phyloP scores from a whole-genome alignment of 64 coral and sea anemone species.

The Hydrozoanthus tunicans region DNA sequence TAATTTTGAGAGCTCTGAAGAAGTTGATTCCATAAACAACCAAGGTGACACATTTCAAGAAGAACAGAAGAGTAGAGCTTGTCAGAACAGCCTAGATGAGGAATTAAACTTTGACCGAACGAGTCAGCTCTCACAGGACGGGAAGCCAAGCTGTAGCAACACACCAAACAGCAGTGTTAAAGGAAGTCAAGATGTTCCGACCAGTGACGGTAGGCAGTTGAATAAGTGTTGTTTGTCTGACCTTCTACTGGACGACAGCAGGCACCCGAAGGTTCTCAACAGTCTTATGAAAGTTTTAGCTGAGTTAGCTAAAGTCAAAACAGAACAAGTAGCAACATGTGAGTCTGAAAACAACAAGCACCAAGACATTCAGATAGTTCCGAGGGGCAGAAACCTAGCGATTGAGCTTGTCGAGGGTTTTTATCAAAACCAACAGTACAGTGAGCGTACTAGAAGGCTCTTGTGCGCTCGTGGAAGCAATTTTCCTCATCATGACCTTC shows the following conservation, averaged over 20 bases:
- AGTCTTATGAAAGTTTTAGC: slow-evolving; percentile 37
- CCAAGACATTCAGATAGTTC: slow-evolving; percentile 49
- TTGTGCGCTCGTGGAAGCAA: not conserved
- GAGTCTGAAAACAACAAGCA: slow-evolving; percentile 7
- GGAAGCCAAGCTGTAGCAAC: not conserved
- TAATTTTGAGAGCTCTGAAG: not conserved
- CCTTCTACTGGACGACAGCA: slow-evolving; percentile 9
- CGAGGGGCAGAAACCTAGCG: not conserved
- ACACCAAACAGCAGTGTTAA: not conserved
- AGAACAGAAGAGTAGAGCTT: not conserved
- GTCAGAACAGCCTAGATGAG: not conserved
- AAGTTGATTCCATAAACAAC: not conserved
- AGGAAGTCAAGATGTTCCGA: not conserved
- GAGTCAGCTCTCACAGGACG: not conserved
- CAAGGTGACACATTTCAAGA: not conserved
- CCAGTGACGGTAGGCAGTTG: not conserved
- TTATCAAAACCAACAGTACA: not conserved
- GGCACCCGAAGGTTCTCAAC: slow-evolving; percentile 52
- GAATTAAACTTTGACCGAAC: not conserved
- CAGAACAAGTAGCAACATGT: not conserved
- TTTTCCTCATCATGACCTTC: slow-evolving; percentile 21
- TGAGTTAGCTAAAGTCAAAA: not conserved
- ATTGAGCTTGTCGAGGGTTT: slow-evolving; percentile 5
- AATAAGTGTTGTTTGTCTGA: not conserved
- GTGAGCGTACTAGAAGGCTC: slow-evolving; percentile 33